phyloP scores from a whole-genome alignment of 2,113 vertebrate species.

The Laticauda laticaudata region DNA sequence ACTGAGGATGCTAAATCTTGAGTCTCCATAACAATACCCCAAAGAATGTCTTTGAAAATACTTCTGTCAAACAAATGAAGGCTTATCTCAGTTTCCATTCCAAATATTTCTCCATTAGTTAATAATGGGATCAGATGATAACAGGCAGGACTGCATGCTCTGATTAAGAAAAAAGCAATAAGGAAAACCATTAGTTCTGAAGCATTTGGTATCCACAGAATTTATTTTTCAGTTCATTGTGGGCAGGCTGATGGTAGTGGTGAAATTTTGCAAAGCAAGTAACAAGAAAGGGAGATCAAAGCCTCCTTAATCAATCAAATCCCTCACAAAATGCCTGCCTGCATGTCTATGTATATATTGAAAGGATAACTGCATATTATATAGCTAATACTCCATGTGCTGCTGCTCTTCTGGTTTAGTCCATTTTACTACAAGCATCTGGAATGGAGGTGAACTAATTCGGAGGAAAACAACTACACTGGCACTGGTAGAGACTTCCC shows the following conservation, averaged over 20 bases:
- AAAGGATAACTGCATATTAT: background rate
- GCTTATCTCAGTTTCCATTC: constrained; percentile 66
- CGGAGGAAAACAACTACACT: background rate
- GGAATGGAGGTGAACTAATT: background rate
- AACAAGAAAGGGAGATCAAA: background rate
- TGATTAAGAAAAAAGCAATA: constrained; percentile 55
- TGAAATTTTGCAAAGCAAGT: background rate
- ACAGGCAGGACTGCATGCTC: constrained; percentile 75
- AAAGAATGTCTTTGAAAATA: constrained; percentile 58
- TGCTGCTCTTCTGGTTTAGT: background rate
- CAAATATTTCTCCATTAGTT: constrained; percentile 77
- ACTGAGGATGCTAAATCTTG: constrained; percentile 74
- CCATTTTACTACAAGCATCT: background rate
- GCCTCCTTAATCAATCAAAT: background rate
- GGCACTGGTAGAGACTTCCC: background rate
- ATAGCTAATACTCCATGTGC: background rate
- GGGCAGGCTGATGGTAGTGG: background rate
- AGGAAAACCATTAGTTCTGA: background rate
- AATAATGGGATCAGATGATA: constrained; percentile 79
- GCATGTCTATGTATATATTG: background rate
- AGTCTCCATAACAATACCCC: constrained; percentile 66
- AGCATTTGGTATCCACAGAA: background rate
- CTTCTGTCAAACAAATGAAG: constrained; percentile 80
- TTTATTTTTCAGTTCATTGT: background rate
- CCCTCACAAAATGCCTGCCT: background rate